Base-by-base conservation (phyloP, 2,797 vertebrate genomes). In the Lacerta viridis region DNA sequence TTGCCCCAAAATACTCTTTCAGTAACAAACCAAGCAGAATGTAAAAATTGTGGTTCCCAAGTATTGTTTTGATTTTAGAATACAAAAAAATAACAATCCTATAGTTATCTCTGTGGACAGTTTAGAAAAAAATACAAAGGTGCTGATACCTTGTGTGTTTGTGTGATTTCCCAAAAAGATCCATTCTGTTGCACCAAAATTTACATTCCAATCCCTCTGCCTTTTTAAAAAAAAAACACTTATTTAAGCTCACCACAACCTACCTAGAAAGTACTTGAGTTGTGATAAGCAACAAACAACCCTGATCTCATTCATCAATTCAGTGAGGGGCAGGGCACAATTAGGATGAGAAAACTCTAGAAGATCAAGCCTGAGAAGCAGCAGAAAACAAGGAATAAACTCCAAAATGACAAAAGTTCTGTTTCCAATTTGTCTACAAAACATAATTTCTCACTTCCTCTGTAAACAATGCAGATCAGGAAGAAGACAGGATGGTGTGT, bases 291-390 rank as follows among this genome's bases (percentile, higher is more conserved):
- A 11, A n/a, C 20, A 29, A 27, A 39, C n/a, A 59, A 55, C 29
- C 33, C 83, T 69, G 18, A 33, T 82, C 33, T 43, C 71, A 33
- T 39, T 55, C 29, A 20, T 9, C 55, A n/a, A 25, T 27, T 27
- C 13, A 20, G 18, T 33, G 59, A 25, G n/a, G n/a, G 39, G 9
- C 1, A 1, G 2, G 7, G 43, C 23, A 18, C 27, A 43, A 74
- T 77, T 10, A 41, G 10, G 78, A 68, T 41, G 61, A 27, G 46
- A 8, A 9, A 27, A 25, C 68, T 85, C 61, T 55, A 81, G 55
- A 83, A 74, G 29, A 85, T 50, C 18, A 77, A 89, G 83, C 84
- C 78, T 80, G 83, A 69, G 78, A 75, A 39, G 76, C n/a, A 50
- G 5, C 1, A 0, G 8, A 5, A 8, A 11, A 29, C 20, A 10